Evolutionary conservation across 2,113 vertebrate genomes (phyloP), one percentile per base, ranked within the genome.

Genomic region (Hyperopisus bebe): DNA sequence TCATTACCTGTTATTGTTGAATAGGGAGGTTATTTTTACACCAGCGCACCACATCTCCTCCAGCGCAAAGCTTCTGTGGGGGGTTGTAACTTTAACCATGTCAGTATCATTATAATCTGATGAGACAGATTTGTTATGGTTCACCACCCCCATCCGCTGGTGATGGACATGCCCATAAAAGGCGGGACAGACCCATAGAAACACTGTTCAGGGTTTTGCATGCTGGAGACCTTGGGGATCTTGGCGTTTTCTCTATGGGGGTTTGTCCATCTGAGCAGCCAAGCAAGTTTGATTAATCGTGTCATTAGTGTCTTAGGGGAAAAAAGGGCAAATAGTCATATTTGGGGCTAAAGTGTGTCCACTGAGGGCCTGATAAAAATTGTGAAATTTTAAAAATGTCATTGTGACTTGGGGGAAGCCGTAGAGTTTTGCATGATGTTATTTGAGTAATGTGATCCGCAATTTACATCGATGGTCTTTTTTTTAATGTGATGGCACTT

Each of bases 121-220:
- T 70, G 74, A 89, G 74, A 89, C n/a, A 42, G 88, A 83, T 89
- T 50, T 53, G 46, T 55, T 35, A 31, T 53, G 48, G 19, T 19
- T 47, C 31, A 80, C 5, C 53, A 55, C 17, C 17, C 24, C 58
- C 58, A n/a, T 27, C 58, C n/a, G 27, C 15, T 46, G 19, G 24
- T 84, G 82, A 84, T 44, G 46, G 42, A 84, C 35, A 84, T 10
- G 35, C 24, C 62, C 3, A 27, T 70, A 31, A 70, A 70, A 31
- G 62, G 62, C 10, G 1, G 62, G 27, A 31, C 62, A 70, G n/a
- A 70, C n/a, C n/a, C 62, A 31, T 27, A 70, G n/a, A 31, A 31
- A 31, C n/a, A 31, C 4, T 31, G 27, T 70, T 31, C 3, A 13
- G 62, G n/a, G 62, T 70, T 70, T 70, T 70, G n/a, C 62, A 31